Base-by-base conservation (phyloP, 2,113 vertebrate genomes). In the Anguilla japonica region DNA sequence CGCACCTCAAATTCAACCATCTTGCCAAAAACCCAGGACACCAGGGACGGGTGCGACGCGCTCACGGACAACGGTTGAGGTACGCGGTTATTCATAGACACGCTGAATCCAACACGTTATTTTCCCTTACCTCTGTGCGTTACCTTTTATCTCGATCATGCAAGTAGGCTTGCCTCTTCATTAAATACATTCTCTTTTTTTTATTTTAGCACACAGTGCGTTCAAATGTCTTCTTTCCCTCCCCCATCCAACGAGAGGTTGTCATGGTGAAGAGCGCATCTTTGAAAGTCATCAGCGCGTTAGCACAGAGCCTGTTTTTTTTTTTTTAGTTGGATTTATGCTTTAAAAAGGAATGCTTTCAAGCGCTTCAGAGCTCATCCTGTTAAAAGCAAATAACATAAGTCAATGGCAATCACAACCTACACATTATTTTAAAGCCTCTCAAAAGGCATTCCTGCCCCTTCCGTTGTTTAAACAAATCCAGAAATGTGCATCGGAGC, bases 251-350 rank as follows among this genome's bases (percentile, higher is more conserved):
- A 41, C 60, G 60, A 5, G 5, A 75, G 75, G 92, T 91, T 93
- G 91, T 91, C 90, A 92, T 93, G 91, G 91, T 85, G 88, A 92
- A 79, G 81, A 84, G 87, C 79, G 79, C 57, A 88, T 90, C 87
- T 86, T 79, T 75, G 26, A 75, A 75, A 89, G 87, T 5, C 1
- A 13, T 75, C 26, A 75, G 71, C 71, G 9, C 26, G 8, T 29
- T n/a, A 75, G n/a, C 26, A n/a, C 60, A 26, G 18, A 22, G 22
- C 18, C 60, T 8, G 18, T 8, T 75, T 29, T n/a, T 8, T 75
- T 29, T n/a, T 75, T 60, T 18, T 16, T 8, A 20, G 56, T 60
- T 60, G 13, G 60, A 67, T 67, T 63, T 63, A 18, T 63, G 60
- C 22, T 26, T 63, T 5, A 67, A 26, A 67, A 26, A 67, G 22